Percentiles rank a stretch among this genome's conserved stretches.
phyloP scores from a whole-genome alignment of 2,888 invertebrate genomes.

The Limnephilus rhombicus region DNA sequence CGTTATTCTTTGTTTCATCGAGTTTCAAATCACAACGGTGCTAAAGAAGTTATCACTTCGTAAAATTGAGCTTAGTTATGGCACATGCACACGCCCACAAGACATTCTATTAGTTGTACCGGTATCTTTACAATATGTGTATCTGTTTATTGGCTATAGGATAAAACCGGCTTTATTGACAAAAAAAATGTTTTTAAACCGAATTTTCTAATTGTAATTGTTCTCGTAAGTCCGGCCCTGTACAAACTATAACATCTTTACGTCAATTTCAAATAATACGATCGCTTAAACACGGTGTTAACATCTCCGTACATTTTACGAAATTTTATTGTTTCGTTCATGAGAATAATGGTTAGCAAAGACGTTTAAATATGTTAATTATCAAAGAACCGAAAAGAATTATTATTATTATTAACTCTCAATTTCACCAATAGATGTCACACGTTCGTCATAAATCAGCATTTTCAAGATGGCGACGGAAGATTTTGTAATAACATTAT shows the following conservation, averaged over 20 bases:
- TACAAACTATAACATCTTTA: neutral
- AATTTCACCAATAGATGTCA: neutral
- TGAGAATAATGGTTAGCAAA: neutral
- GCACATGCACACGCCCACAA: too few relatives aligned
- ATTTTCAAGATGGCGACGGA: neutral
- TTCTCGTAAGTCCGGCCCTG: neutral
- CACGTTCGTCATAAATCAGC: neutral
- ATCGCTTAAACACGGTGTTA: neutral
- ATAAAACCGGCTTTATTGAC: too few relatives aligned
- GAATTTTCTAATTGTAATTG: neutral
- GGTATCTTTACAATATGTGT: too few relatives aligned
- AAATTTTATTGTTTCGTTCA: neutral
- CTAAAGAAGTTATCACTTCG: too few relatives aligned
- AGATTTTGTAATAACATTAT: neutral
- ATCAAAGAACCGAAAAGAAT: neutral
- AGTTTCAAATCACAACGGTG: too few relatives aligned
- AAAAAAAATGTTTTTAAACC: neutral
- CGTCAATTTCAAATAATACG: neutral
- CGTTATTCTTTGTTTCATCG: too few relatives aligned
- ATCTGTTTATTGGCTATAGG: too few relatives aligned
- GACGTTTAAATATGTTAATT: neutral
- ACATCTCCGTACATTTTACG: neutral
- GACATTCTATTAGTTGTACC: too few relatives aligned
- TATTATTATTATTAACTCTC: neutral
- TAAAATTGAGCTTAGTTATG: too few relatives aligned